Evolutionary conservation across 2,888 invertebrate species (phyloP), one percentile per base, ranked within the genome.

Genomic region (Tetramorium bicarinatum): DNA sequence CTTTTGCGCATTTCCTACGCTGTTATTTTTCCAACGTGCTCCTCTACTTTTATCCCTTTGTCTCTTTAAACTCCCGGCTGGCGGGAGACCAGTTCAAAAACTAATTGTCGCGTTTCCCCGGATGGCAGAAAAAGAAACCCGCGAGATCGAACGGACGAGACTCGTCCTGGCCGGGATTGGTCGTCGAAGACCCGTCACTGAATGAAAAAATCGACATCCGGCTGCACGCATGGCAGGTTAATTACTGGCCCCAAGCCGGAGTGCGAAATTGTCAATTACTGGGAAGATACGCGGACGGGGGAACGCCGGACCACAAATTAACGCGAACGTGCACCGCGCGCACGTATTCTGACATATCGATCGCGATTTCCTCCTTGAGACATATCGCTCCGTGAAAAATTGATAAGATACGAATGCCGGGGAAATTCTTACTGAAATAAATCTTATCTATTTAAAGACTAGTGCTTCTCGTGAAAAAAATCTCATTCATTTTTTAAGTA

Each of bases 231-330:
- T 90, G 91, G 91, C 92, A 90, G 92, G 88, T 92, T 92, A 92
- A 92, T 92, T 92, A 92, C 92, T 88, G 85, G 62, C 21, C 83
- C 90, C 82, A 90, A 88, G 85, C 86, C 89, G 88, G 87, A 91
- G 89, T 91, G 90, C 90, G 89, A 92, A 92, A 92, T 92, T 91
- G 91, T 92, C 92, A 92, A 92, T 92, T 90, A 92, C 88, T 85
- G 77, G 75, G 77, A 59, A 84, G 66, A 67, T 66, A 76, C 54
- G 18, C 29, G 44, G 38, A 18, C 54, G 56, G 64, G 64, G 69
- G 34, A 54, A 44, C 64, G 49, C 38, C 56, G 25, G 67, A 56
- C 71, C 79, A 69, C 87, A 83, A 85, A 88, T 88, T 88, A 88
- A 88, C 85, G 83, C 61, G 29, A 59, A 77, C 11, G 66, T 49